Conservation (phyloP, 2,888 invertebrate species). For the Oscheius sp. region DNA sequence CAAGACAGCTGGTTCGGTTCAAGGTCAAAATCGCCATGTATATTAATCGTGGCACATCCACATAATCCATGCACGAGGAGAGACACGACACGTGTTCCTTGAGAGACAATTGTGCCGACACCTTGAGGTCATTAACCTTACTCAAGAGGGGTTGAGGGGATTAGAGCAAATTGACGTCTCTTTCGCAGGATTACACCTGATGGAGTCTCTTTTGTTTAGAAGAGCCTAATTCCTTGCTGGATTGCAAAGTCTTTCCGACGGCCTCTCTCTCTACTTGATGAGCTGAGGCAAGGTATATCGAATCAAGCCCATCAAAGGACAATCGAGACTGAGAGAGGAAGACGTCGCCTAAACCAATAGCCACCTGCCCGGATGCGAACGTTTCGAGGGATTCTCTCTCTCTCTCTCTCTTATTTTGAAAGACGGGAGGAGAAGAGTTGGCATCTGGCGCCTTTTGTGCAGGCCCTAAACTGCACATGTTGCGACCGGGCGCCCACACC, state of each 20-base stretch:
- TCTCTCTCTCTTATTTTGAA: background rate
- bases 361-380: constrained; percentile 9
- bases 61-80: constrained; percentile 27
- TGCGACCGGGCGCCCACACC: background rate
- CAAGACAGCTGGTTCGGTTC: background rate
- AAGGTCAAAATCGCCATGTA: constrained; percentile 27
- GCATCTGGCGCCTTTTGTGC: constrained; percentile 13
- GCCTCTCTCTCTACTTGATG: constrained; percentile 18
- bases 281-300: constrained; percentile 29
- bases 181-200: constrained; percentile 8
- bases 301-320: constrained; percentile 31
- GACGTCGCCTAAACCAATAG: constrained; percentile 26
- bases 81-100: constrained; percentile 24
- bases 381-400: too few relatives aligned
- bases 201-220: background rate
- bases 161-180: background rate
- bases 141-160: background rate
- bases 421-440: background rate
- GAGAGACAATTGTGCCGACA: constrained; percentile 4
- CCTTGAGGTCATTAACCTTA: constrained; percentile 9
- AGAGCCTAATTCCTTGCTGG: background rate
- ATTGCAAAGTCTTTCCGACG: background rate
- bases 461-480: constrained; percentile 10
- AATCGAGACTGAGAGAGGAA: constrained; percentile 16
- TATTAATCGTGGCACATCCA: constrained; percentile 28